Evolutionary conservation across 2,113 vertebrate species (phyloP), one percentile per base, ranked within the genome.

Genomic region (Caranx ignobilis): DNA sequence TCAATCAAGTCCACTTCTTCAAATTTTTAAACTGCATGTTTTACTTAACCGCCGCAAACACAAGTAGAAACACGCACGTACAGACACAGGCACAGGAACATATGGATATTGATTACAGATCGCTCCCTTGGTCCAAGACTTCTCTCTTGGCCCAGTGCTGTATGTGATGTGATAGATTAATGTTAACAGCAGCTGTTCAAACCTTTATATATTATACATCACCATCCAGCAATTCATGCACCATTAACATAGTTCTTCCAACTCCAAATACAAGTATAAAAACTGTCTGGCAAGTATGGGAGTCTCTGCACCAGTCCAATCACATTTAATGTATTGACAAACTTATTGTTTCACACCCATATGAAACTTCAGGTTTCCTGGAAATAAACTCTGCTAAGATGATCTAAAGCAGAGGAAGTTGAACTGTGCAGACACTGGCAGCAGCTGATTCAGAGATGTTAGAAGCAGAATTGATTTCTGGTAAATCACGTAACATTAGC

Each of bases 21-120:
- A 26, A 74, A 83, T 13, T 41, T n/a, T 16, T 37, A 37, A 4
- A 63, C 63, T 31, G 43, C 39, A 63, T 31, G 54, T 31, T 64
- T 6, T 12, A 4, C 3, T 13, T 10, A 11, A 21, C 19, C 13
- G 66, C 6, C 2, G 11, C 4, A 31, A 62, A 48, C 39, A 9
- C 8, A 80, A 26, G 3, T 11, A 66, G n/a, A 62, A 15, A n/a
- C 4, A 77, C 31, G 19, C 47, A 61, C 12, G 4, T 9, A 61
- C 26, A 48, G 19, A 1, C 26, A 48, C 15, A 1, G 1, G 41
- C 37, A 11, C 31, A 48, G 39, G 50, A 43, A 45, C 68, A 84
- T 60, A 77, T 65, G 65, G 61, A 62, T 77, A 64, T 74, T 47
- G 68, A 88, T 65, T 70, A 67, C 59, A 60, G 41, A 55, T 43